phyloP scores from a whole-genome alignment of 2,113 vertebrate species.

The Charadrius vociferus region DNA sequence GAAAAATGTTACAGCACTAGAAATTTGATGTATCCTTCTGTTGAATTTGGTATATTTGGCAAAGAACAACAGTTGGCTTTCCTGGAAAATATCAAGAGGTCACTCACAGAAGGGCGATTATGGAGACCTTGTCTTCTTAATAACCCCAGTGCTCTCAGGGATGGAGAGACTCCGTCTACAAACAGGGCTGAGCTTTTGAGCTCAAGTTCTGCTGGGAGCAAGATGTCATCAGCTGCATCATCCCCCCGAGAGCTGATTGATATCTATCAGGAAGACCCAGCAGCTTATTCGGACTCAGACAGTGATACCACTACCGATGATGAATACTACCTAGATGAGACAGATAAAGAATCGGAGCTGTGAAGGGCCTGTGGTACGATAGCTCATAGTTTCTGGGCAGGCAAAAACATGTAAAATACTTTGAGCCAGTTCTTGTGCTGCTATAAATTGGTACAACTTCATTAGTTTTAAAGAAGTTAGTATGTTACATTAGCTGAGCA shows the following conservation, averaged over 20 bases:
- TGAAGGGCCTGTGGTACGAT: background rate
- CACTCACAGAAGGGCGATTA: conserved; percentile 79
- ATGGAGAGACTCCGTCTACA: conserved; percentile 20
- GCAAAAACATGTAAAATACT: background rate
- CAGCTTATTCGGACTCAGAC: conserved; percentile 82
- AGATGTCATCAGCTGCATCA: conserved; percentile 58
- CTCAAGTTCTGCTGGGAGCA: conserved; percentile 62
- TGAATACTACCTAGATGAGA: conserved; percentile 90
- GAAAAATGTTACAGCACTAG: conserved; percentile 33
- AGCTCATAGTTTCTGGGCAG: background rate
- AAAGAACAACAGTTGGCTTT: conserved; percentile 82
- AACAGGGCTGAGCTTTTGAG: conserved; percentile 40
- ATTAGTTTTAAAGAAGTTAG: background rate
- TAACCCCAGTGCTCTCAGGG: conserved; percentile 71
- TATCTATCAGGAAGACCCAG: conserved; percentile 62
- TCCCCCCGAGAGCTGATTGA: conserved; percentile 66
- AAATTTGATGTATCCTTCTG: conserved; percentile 68
- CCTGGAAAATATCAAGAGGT: conserved; percentile 80
- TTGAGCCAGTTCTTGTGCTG: background rate
- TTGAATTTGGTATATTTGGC: conserved; percentile 84
- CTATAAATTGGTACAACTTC: background rate
- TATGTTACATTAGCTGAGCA: background rate
- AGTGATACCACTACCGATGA: conserved; percentile 93
- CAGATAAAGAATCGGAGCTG: conserved; percentile 82
- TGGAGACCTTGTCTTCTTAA: conserved; percentile 83